Evolutionary conservation across 2,888 invertebrate species (phyloP), one percentile per base, ranked within the genome.

Genomic region (Atethmia centrago): DNA sequence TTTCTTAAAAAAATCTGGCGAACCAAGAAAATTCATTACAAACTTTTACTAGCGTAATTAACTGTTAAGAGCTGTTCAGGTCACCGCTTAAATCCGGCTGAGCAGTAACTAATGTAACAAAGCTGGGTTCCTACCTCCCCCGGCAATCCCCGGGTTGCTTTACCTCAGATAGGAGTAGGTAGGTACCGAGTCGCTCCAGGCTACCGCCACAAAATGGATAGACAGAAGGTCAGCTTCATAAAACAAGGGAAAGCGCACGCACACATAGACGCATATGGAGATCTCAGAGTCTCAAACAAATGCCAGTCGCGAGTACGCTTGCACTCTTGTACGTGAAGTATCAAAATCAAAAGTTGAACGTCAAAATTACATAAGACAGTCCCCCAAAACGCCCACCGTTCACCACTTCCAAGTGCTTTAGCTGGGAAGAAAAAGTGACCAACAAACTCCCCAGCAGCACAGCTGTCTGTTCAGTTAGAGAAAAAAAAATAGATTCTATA

Each of bases 21-120:
- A 21, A 16, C 45, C 59, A 51, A 70, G 81, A 71, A 58, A 70
- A 77, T 84, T 76, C 67, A 71, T 77, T 77, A 69, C n/a, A 74
- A 86, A 77, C 65, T 85, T 74, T 78, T 70, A 75, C 74, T 69
- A 71, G 74, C 65, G 68, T 78, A 79, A 85, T 85, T 84, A 84
- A 85, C 74, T 76, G 61, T 45, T 71, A 67, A 78, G 74, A 80
- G 71, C 59, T 75, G 74, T 76, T 76, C 74, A 70, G 73, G 76
- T 84, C 82, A 84, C 77, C 66, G 58, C 72, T 71, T 80, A 80
- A 76, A 81, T 70, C 70, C 65, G 65, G 68, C 70, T 72, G 64
- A 73, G 69, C 55, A 70, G 51, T 63, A 58, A 76, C 58, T 73
- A 83, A 81, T 58, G 68, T 74, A 80, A 71, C 66, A 75, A 76